These are phyloP conservation scores for Hirtodrosophila duncani DNA, from an alignment of 2,888 invertebrate species.

Conservation along the genomic window DNA sequence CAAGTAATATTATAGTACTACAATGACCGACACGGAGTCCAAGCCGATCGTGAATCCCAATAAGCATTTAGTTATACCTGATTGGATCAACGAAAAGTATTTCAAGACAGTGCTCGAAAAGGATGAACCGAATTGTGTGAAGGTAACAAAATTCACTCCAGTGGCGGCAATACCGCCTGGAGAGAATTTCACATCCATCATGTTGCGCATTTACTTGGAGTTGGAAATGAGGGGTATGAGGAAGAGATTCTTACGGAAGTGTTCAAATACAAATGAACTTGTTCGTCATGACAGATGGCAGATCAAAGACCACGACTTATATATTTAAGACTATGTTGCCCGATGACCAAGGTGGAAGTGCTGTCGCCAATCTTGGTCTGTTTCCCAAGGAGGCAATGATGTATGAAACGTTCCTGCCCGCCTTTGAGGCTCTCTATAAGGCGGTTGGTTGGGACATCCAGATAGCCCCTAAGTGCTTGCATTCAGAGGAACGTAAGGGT, in stretches of 20 bases:
- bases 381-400: slow-evolving; percentile 74
- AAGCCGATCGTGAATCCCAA: slow-evolving; percentile 61
- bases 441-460: slow-evolving; percentile 55
- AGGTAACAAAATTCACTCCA: slow-evolving; percentile 53
- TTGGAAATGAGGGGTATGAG: slow-evolving; percentile 60
- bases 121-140: slow-evolving; percentile 53
- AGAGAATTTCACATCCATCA: slow-evolving; percentile 73
- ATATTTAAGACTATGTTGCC: slow-evolving; percentile 68
- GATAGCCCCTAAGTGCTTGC: slow-evolving; percentile 68
- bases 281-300: too few relatives aligned
- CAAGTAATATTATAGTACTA: too few relatives aligned
- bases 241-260: not conserved
- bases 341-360: slow-evolving; percentile 51
- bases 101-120: slow-evolving; percentile 53
- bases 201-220: slow-evolving; percentile 66
- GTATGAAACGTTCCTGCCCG: slow-evolving; percentile 66
- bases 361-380: slow-evolving; percentile 40
- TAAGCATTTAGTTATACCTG: slow-evolving; percentile 52
- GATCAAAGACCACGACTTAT: slow-evolving; percentile 52
- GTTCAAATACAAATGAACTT: too few relatives aligned
- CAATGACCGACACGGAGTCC: slow-evolving; percentile 19
- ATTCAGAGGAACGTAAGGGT: slow-evolving; percentile 42
- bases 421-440: slow-evolving; percentile 70
- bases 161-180: slow-evolving; percentile 71
- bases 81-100: slow-evolving; percentile 64